phyloP scores from a whole-genome alignment of 2,113 vertebrate species.

The Hippocampus barbouri region DNA sequence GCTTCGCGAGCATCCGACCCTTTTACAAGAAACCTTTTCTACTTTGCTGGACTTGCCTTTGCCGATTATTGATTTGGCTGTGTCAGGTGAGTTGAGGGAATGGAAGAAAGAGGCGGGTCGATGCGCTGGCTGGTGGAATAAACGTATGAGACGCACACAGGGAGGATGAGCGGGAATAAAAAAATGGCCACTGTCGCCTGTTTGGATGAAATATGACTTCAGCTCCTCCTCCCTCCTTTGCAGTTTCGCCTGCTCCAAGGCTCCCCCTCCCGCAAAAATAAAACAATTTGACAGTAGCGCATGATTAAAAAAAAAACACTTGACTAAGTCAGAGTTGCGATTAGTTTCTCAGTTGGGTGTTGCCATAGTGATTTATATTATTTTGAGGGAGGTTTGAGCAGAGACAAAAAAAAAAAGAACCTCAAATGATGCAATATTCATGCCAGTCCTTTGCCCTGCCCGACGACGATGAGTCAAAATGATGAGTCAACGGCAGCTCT shows the following conservation, averaged over 20 bases:
- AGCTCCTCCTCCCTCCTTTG: not conserved
- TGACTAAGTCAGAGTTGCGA: not conserved
- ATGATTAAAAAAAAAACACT: not conserved
- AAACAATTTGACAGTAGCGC: not conserved
- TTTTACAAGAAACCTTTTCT: constrained; percentile 48
- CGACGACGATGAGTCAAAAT: constrained; percentile 47
- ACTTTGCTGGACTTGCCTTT: not conserved
- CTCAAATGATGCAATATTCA: constrained; percentile 39
- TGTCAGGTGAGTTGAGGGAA: constrained; percentile 42
- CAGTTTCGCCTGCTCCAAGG: not conserved
- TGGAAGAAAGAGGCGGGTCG: constrained; percentile 40
- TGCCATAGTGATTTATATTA: not conserved
- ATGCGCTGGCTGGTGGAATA: not conserved
- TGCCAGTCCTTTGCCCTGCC: constrained; percentile 46
- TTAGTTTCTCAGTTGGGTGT: not conserved
- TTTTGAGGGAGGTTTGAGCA: not conserved
- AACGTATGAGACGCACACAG: constrained; percentile 30
- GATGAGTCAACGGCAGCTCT: not conserved
- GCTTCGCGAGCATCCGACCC: constrained; percentile 42
- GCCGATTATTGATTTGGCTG: constrained; percentile 37
- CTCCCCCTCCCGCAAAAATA: not conserved
- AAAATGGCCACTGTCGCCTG: not conserved
- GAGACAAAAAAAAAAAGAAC: constrained; percentile 4
- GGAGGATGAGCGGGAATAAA: not conserved
- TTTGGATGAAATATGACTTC: constrained; percentile 29